Base-by-base conservation (phyloP, 2,888 invertebrate genomes). In the Amblyjoppa fuscipennis region DNA sequence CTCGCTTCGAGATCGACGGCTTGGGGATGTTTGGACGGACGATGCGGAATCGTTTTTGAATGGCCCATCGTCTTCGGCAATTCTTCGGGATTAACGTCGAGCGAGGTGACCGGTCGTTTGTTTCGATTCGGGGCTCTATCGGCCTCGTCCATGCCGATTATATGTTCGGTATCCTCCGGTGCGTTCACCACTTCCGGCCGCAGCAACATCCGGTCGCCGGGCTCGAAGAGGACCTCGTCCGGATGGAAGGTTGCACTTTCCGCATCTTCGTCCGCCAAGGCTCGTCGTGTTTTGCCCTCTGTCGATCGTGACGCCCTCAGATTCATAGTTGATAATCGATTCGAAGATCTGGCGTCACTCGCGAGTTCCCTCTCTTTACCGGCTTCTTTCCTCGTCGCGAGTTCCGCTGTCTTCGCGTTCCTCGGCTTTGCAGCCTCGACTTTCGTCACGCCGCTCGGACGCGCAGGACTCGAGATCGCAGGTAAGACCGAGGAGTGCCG, bases 191-290 rank as follows among this genome's bases (percentile, higher is more conserved):
- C n/a, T 9, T 11, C 11, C 25, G 51, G 38, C 49, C n/a, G 20
- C 16, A 73, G 9, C 5, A 31, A 31, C 20, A 70, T 64, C 53
- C 76, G 68, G n/a, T 56, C 59, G 11, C 34, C 31, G 25, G 25
- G 4, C n/a, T 79, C 34, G 20, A 64, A 74, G 31, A 84, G 51
- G n/a, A 78, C 45, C n/a, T 59, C 34, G 31, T 86, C 75, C 7
- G 86, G 86, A 59, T 77, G 53, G 38, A 86, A 86, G 20, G 81
- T 84, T 20, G 74, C 56, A 16, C 68, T 69, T 45, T 77, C 81
- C 25, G 31, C 45, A n/a, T 76, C 66, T 4, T 51, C 25, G 20
- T 41, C 38, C 25, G 69, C n/a, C 51, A 45, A 38, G 20, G n/a
- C 28, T 56, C 25, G 20, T 41, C 20, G 68, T 4, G n/a, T 66